These are phyloP conservation scores for Cryptotermes secundus DNA, from an alignment of 1,140 invertebrate species.

Conservation along the genomic window DNA sequence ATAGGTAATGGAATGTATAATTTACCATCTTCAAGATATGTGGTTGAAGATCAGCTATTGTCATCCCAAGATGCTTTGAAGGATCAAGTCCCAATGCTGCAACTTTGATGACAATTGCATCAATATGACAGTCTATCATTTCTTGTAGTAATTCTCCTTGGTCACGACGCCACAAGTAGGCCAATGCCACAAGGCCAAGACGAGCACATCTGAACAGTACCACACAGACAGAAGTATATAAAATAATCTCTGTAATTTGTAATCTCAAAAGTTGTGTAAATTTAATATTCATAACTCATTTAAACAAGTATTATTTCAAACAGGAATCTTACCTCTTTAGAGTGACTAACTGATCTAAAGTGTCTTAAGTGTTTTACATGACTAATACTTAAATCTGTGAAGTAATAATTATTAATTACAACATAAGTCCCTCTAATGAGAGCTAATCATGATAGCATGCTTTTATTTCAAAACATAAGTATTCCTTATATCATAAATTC, in stretches of 20 bases:
- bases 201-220: slow-evolving; percentile 73
- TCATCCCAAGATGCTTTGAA: slow-evolving; percentile 82
- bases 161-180: slow-evolving; percentile 92
- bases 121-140: slow-evolving; percentile 91
- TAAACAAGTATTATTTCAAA: background rate
- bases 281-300: background rate
- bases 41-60: slow-evolving; percentile 78
- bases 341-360: background rate
- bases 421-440: background rate
- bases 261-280: slow-evolving; percentile 17
- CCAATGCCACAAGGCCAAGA: slow-evolving; percentile 82
- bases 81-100: slow-evolving; percentile 88
- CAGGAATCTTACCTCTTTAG: background rate
- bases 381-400: background rate
- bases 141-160: slow-evolving; percentile 93
- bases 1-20: background rate
- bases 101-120: slow-evolving; percentile 96
- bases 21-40: slow-evolving; percentile 80
- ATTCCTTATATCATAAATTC: background rate
- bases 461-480: background rate
- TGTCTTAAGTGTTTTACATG: background rate
- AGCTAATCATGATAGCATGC: background rate
- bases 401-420: background rate
- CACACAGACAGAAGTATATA: background rate
- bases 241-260: background rate